Conservation (phyloP, 2,797 vertebrate genomes). For the Sebastes taczanowskii region DNA sequence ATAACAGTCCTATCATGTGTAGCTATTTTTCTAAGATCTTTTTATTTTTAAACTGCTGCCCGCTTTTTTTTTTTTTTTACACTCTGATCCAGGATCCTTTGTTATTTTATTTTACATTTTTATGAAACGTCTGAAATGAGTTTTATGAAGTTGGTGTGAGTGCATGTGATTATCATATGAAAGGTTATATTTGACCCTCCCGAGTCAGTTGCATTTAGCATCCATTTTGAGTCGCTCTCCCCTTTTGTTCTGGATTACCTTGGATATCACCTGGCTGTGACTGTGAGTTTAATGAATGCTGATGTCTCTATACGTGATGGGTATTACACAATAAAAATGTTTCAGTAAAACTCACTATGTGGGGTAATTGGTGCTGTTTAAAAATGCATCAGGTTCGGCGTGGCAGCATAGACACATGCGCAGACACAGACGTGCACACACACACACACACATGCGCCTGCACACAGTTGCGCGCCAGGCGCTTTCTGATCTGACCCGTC, state of each 20-base stretch:
- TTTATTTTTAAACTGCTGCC: background rate
- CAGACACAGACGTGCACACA: conserved; percentile 19
- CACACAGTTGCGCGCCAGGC: conserved; percentile 60
- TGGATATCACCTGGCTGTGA: conserved; percentile 71
- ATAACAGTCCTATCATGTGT: background rate
- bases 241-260: conserved; percentile 72
- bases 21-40: background rate
- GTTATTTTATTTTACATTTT: conserved; percentile 46
- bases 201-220: conserved; percentile 70
- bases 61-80: background rate
- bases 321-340: conserved; percentile 86
- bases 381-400: conserved; percentile 82
- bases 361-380: conserved; percentile 85
- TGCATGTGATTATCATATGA: conserved; percentile 73
- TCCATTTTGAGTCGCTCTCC: conserved; percentile 66
- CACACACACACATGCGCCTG: conserved; percentile 3
- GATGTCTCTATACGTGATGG: conserved; percentile 80
- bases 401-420: conserved; percentile 34
- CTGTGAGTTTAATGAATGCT: conserved; percentile 81
- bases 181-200: conserved; percentile 76
- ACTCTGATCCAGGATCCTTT: conserved; percentile 6
- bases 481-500: conserved; percentile 83
- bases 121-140: conserved; percentile 37
- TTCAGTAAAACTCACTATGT: conserved; percentile 80
- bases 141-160: conserved; percentile 40